These are phyloP conservation scores for Pinna nobilis DNA, from an alignment of 1,140 invertebrate species.

Conservation along the genomic window DNA sequence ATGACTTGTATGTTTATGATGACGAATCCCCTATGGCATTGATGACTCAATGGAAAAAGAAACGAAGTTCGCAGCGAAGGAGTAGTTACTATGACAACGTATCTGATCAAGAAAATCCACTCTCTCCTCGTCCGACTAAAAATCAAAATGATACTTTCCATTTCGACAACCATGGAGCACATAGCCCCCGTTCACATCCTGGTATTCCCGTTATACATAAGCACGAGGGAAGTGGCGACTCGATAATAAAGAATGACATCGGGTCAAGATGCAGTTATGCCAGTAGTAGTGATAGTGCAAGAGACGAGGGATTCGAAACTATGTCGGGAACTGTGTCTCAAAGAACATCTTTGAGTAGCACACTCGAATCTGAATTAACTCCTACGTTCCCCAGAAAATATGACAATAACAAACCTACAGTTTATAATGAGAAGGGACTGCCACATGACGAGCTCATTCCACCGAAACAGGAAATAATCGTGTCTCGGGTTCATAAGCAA, in stretches of 20 bases:
- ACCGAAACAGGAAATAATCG: conserved; percentile 45
- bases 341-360: conserved; percentile 71
- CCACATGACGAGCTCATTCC: conserved; percentile 9
- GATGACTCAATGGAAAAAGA: conserved; percentile 64
- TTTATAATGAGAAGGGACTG: conserved; percentile 20
- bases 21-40: conserved; percentile 55
- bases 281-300: conserved; percentile 63
- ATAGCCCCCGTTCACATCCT: conserved; percentile 36
- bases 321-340: conserved; percentile 71
- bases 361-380: conserved; percentile 66
- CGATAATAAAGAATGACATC: conserved; percentile 59
- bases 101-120: conserved; percentile 37
- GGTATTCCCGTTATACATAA: conserved; percentile 41
- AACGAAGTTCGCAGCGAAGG: conserved; percentile 46
- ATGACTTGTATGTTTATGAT: conserved; percentile 28
- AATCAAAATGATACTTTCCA: conserved; percentile 14
- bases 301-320: conserved; percentile 72
- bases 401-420: conserved; percentile 23
- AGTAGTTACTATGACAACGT: conserved; percentile 64
- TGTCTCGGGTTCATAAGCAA: conserved; percentile 39
- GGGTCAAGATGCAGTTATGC: conserved; percentile 67
- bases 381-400: conserved; percentile 48
- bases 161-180: conserved; percentile 8
- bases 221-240: conserved; percentile 51
- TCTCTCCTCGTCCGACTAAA: conserved; percentile 22